phyloP scores from a whole-genome alignment of 1,140 invertebrate species.

The Sarcophaga peregrina region DNA sequence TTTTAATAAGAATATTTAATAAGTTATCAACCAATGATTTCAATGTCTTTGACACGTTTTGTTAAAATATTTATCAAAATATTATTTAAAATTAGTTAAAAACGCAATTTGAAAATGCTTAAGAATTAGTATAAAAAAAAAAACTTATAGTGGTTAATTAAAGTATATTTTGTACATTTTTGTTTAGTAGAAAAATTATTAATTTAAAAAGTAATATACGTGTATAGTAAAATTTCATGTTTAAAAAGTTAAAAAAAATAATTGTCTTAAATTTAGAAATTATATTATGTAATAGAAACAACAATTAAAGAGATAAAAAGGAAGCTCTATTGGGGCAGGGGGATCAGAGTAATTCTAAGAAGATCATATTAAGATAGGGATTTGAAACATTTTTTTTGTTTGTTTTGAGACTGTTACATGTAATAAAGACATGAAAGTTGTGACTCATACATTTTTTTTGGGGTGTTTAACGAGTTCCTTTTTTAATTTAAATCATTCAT shows the following conservation, averaged over 20 bases:
- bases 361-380: too few species aligned
- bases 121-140: not conserved
- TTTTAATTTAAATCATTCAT: not conserved
- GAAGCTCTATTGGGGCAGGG: not conserved
- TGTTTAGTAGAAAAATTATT: slow-evolving; percentile 12
- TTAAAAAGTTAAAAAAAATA: not conserved
- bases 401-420: too few species aligned
- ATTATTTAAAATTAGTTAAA: slow-evolving; percentile 12
- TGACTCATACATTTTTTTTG: too few species aligned
- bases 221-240: not conserved
- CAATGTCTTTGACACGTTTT: not conserved
- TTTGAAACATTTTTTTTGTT: too few species aligned
- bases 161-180: slow-evolving; percentile 11
- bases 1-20: not conserved
- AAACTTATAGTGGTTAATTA: not conserved
- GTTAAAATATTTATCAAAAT: not conserved
- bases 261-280: not conserved
- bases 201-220: not conserved
- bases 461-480: too few species aligned
- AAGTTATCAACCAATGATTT: not conserved
- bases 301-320: not conserved
- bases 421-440: too few species aligned
- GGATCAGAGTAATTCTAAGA: not conserved
- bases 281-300: not conserved
- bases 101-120: slow-evolving; percentile 4